Evolutionary conservation across 2,888 invertebrate genomes (phyloP).

Genomic region (Melieria picta): DNA sequence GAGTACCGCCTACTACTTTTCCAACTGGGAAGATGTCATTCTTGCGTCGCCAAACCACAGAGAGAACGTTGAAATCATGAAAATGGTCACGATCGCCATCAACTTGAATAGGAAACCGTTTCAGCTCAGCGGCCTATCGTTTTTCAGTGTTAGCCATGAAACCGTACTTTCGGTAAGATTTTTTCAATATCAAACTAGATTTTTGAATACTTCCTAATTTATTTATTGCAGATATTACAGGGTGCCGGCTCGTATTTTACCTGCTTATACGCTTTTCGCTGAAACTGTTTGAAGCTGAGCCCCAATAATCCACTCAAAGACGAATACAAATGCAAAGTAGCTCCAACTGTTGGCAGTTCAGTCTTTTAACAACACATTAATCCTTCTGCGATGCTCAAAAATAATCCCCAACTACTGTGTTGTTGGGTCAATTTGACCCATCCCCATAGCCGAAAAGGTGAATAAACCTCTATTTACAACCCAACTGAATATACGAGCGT

Average conservation of each 20-base stretch:
- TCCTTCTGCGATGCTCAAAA: too few species aligned
- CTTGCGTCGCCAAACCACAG: conserved; percentile 38
- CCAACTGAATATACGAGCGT: too few species aligned
- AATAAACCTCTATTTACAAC: too few species aligned
- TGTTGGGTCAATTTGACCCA: too few species aligned
- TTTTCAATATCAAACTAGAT: neutral
- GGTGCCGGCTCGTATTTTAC: conserved; percentile 48
- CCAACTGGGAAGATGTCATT: conserved; percentile 48
- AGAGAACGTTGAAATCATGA: conserved; percentile 46
- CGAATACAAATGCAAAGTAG: too few species aligned
- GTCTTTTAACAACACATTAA: too few species aligned
- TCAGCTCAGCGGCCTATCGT: conserved; percentile 42
- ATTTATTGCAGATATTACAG: conserved; percentile 42
- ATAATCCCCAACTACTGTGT: too few species aligned
- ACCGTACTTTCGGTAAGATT: conserved; percentile 41
- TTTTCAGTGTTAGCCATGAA: conserved; percentile 44
- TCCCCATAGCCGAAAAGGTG: too few species aligned
- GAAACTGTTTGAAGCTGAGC: neutral
- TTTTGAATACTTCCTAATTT: neutral
- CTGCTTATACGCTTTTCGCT: conserved; percentile 44
- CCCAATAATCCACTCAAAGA: too few species aligned
- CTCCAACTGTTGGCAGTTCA: too few species aligned
- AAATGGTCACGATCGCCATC: conserved; percentile 41
- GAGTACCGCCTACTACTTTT: conserved; percentile 47
- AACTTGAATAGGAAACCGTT: conserved; percentile 44